phyloP scores from a whole-genome alignment of 2,113 vertebrate species.

The Lagopus leucura region DNA sequence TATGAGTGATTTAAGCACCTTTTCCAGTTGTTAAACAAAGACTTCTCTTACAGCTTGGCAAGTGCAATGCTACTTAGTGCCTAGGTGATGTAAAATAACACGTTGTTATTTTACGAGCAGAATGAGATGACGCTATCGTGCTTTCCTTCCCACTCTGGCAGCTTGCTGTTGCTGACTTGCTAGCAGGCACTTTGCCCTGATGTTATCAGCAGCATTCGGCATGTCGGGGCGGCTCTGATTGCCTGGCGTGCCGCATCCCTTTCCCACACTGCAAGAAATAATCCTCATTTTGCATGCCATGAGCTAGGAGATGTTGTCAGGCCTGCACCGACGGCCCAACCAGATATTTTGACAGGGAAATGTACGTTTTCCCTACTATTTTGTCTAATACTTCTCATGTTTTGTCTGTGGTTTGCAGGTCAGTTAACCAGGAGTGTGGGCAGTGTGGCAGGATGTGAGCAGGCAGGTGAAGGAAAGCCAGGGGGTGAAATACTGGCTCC shows the following conservation, averaged over 20 bases:
- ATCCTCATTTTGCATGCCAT: constrained; percentile 14
- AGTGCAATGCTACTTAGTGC: neutral
- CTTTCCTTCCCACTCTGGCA: neutral
- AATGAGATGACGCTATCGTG: neutral
- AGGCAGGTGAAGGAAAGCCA: neutral
- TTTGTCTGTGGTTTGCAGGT: constrained; percentile 53
- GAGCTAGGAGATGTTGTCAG: constrained; percentile 27
- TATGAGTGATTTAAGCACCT: neutral
- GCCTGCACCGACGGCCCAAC: constrained; percentile 25
- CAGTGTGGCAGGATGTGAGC: neutral
- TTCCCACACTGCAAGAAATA: neutral
- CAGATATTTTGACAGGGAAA: constrained; percentile 59
- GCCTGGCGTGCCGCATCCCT: neutral
- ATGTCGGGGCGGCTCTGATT: neutral
- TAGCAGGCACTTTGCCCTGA: constrained; percentile 34
- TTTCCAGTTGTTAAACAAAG: constrained; percentile 13
- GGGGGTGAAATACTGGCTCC: neutral
- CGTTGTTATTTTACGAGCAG: neutral
- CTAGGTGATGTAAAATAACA: neutral
- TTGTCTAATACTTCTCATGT: constrained; percentile 63
- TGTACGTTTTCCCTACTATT: constrained; percentile 36
- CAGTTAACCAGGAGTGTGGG: neutral
- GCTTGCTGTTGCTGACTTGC: constrained; percentile 31
- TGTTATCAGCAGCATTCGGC: neutral
- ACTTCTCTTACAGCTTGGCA: neutral